Evolutionary conservation across 1,140 invertebrate genomes (phyloP).

Genomic region (Thalassaphorura encarpata): DNA sequence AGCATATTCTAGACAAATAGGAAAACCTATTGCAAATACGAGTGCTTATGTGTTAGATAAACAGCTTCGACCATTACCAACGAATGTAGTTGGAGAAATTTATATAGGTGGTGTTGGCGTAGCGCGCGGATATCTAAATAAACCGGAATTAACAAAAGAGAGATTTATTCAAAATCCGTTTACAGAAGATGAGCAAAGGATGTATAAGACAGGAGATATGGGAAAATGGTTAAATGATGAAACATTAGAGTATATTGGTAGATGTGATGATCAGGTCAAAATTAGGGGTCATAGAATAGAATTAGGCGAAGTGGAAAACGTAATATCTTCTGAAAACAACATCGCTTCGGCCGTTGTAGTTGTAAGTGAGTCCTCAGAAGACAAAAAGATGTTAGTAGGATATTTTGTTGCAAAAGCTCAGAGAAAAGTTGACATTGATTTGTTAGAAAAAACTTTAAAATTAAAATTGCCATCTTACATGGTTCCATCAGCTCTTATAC

Average conservation of each 20-base stretch:
- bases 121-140: slow-evolving; percentile 4
- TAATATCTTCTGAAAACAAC: background rate
- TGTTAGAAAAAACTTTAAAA: background rate
- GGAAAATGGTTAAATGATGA: background rate
- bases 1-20: too few relatives aligned
- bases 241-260: slow-evolving; percentile 8
- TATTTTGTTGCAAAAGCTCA: background rate
- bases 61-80: background rate
- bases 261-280: slow-evolving; percentile 6
- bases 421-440: background rate
- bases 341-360: background rate
- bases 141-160: background rate
- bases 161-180: slow-evolving; percentile 10
- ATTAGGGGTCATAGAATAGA: slow-evolving; percentile 12
- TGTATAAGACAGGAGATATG: background rate
- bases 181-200: background rate
- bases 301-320: slow-evolving; percentile 5
- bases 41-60: slow-evolving; percentile 2
- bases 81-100: slow-evolving; percentile 2
- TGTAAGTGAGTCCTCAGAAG: background rate
- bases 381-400: background rate
- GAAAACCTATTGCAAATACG: slow-evolving; percentile 4
- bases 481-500: slow-evolving; percentile 6
- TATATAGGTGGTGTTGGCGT: slow-evolving; percentile 8
- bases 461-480: slow-evolving; percentile 12